A percentile compares a stretch with the other conserved stretches of the same genome.
phyloP scores from a whole-genome alignment of 2,888 invertebrate genomes.

The Harpalus rubripes region DNA sequence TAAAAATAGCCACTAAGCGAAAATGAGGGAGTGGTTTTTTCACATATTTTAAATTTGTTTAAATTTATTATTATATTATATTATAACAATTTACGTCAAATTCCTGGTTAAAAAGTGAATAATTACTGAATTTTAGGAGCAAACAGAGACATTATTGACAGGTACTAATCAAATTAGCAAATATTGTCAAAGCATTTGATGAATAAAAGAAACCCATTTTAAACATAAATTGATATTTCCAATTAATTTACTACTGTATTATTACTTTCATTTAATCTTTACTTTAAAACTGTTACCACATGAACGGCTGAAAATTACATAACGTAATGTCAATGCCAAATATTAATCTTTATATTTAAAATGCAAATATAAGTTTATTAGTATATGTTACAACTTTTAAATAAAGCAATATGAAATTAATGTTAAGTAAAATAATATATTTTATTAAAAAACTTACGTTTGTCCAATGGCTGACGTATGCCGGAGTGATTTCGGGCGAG shows the following conservation, averaged over 20 bases:
- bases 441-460: constrained; percentile 53
- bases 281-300: constrained; percentile 44
- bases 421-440: constrained; percentile 12
- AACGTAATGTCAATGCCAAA: constrained; percentile 59
- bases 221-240: background rate
- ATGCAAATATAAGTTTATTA: constrained; percentile 3
- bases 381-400: background rate
- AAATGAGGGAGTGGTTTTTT: background rate
- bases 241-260: background rate
- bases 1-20: constrained; percentile 52
- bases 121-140: constrained; percentile 30
- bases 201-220: constrained; percentile 22
- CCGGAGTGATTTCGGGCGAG: constrained; percentile 49
- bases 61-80: background rate
- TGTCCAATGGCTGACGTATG: constrained; percentile 65
- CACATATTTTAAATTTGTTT: background rate
- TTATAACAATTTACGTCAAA: background rate
- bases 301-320: constrained; percentile 58
- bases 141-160: constrained; percentile 27
- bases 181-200: constrained; percentile 27
- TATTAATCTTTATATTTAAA: background rate
- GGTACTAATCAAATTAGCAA: constrained; percentile 47
- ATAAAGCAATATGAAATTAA: constrained; percentile 8
- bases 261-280: background rate
- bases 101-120: background rate